phyloP scores from a whole-genome alignment of 2,113 vertebrate genomes.

The Sinocyclocheilus maitianheensis region DNA sequence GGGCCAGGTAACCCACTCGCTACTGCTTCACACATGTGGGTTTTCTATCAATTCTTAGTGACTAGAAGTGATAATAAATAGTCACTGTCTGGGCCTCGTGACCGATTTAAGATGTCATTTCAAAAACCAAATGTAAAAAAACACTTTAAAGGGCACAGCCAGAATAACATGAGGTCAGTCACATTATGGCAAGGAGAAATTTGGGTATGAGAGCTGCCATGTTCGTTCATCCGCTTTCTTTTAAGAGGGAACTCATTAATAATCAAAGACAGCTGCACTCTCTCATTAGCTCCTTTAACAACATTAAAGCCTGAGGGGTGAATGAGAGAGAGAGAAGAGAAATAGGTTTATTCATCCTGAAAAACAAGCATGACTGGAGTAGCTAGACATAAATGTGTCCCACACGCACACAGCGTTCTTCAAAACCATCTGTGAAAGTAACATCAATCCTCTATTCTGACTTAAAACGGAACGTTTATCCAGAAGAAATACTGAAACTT shows the following conservation, averaged over 20 bases:
- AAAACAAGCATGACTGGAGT: conserved; percentile 34
- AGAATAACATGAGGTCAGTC: not conserved
- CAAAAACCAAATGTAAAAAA: too few relatives aligned
- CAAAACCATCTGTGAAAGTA: not conserved
- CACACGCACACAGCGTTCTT: not conserved
- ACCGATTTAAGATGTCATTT: not conserved
- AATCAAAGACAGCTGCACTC: not conserved
- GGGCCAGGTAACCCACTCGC: not conserved
- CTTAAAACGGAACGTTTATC: not conserved
- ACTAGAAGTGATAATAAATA: not conserved
- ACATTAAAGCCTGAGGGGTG: not conserved
- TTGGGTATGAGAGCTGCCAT: not conserved
- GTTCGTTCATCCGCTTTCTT: not conserved
- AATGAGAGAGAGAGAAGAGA: conserved; percentile 33
- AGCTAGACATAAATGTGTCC: not conserved
- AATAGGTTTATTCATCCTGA: conserved; percentile 17
- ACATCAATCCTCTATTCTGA: not conserved
- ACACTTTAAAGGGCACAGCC: not conserved
- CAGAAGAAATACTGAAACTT: not conserved
- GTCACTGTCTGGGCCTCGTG: not conserved
- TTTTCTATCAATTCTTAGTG: not conserved
- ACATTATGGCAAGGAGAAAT: not conserved
- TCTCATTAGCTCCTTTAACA: not conserved
- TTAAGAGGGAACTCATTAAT: not conserved
- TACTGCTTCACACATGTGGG: not conserved